Percentiles rank a stretch among this genome's conserved stretches.
Conservation (phyloP, 2,888 invertebrate genomes). For the Cantharis lateralis region DNA sequence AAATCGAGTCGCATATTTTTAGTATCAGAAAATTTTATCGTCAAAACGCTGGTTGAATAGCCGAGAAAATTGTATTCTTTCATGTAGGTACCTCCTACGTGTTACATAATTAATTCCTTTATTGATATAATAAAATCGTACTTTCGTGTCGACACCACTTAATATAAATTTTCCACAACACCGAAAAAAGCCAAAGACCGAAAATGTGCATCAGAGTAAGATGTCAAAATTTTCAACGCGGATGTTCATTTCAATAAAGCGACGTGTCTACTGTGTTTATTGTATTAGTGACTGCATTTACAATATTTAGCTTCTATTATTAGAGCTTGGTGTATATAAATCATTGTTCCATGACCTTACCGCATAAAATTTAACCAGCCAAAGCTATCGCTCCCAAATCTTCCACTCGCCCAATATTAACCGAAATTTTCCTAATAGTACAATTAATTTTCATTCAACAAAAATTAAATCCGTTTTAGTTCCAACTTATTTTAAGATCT, state of each 20-base stretch:
- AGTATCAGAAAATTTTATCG: not conserved
- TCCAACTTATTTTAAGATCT: not conserved
- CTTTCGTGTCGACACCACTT: not conserved
- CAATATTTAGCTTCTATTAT: constrained; percentile 1
- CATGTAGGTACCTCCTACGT: not conserved
- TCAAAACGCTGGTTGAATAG: not conserved
- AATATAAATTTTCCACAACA: not conserved
- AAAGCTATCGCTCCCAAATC: not conserved
- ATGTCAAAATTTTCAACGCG: not conserved
- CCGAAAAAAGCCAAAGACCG: constrained; percentile 9
- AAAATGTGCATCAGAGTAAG: not conserved
- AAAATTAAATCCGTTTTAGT: not conserved
- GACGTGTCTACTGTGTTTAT: not conserved
- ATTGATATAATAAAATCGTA: not conserved
- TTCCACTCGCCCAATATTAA: not conserved
- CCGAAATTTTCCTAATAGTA: not conserved
- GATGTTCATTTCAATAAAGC: not conserved
- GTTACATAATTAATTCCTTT: not conserved
- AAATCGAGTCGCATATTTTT: not conserved
- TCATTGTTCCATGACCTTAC: constrained; percentile 18
- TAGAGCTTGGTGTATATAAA: constrained; percentile 11
- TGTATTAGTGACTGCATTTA: constrained; percentile 2
- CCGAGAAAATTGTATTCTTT: not conserved
- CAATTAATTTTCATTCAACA: not conserved
- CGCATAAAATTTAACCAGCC: not conserved